These are phyloP conservation scores for Trichonephila inaurata DNA, from an alignment of 1,140 invertebrate species.

Conservation along the genomic window DNA sequence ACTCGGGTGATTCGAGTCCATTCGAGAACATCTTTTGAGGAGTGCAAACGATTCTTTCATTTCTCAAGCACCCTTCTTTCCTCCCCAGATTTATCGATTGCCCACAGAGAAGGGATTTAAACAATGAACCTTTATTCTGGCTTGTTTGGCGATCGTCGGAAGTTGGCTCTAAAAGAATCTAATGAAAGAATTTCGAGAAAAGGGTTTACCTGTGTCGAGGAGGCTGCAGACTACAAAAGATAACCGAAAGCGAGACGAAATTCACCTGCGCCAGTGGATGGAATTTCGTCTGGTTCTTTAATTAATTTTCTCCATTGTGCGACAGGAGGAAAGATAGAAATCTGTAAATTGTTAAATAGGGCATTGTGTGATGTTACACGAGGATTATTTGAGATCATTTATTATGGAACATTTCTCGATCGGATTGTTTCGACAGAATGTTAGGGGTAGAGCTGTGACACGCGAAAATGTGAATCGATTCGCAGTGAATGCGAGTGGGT, in stretches of 20 bases:
- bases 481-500: too few relatives aligned
- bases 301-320: slow-evolving; percentile 15
- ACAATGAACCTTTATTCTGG: slow-evolving; percentile 17
- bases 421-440: background rate
- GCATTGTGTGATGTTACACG: background rate
- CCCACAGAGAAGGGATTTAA: background rate
- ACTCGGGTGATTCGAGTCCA: slow-evolving; percentile 9
- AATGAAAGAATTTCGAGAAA: background rate
- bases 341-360: slow-evolving; percentile 27
- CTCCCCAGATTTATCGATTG: background rate
- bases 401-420: background rate
- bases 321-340: background rate
- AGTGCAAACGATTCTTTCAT: slow-evolving; percentile 29
- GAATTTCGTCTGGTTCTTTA: background rate
- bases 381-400: background rate
- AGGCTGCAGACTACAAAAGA: background rate
- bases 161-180: background rate
- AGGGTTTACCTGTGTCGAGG: background rate
- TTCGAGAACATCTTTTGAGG: slow-evolving; percentile 11
- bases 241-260: slow-evolving; percentile 3
- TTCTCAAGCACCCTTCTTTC: background rate
- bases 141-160: background rate
- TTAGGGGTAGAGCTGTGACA: background rate
- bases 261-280: background rate
- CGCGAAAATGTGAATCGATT: too few relatives aligned